Base-by-base conservation (phyloP, 1,140 invertebrate species). In the Trichomalopsis sarcophagae region DNA sequence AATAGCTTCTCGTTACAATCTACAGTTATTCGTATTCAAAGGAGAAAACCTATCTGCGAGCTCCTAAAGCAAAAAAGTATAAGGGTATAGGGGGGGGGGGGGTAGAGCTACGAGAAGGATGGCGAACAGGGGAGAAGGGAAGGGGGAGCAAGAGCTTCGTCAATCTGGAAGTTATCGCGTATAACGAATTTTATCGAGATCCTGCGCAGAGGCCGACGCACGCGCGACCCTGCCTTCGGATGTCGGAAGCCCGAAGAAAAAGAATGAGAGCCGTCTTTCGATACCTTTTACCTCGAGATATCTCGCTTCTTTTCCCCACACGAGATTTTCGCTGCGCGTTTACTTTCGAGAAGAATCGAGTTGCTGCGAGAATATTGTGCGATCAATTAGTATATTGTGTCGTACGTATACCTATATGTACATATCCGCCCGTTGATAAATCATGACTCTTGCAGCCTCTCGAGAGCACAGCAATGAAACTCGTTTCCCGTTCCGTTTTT, bases 401-500 rank as follows among this genome's bases (percentile, higher is more conserved):
- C 7, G 7, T 40, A 40, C 36, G 36, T 40, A 9, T 40, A 9
- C 36, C 4, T 40, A 40, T 40, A 40, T 40, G 7, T 40, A 40
- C 7, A 40, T 40, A 40, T 14, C 2, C 1, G 11, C 2, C 14
- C n/a, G 27, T 33, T 14, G 2, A 14, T 27, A 69, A 69, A 30
- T 69, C 27, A 69, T 69, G 9, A 30, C 11, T 71, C 2, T 33
- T 55, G 6, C 9, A 75, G 40, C 10, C 40, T 62, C 23, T 50
- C 10, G 33, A n/a, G 23, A n/a, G 23, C n/a, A 77, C 17, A 47
- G 47, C 27, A 36, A 11, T 77, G 21, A 17, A 66, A 75, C 27
- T 86, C 88, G 81, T 89, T 85, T 87, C 84, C 85, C 88, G 81
- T 92, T 84, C 47, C 40, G 92, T 95, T 82, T 62, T 95, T 10